Conservation (phyloP, 2,888 invertebrate species). For the Lycaena phlaeas region DNA sequence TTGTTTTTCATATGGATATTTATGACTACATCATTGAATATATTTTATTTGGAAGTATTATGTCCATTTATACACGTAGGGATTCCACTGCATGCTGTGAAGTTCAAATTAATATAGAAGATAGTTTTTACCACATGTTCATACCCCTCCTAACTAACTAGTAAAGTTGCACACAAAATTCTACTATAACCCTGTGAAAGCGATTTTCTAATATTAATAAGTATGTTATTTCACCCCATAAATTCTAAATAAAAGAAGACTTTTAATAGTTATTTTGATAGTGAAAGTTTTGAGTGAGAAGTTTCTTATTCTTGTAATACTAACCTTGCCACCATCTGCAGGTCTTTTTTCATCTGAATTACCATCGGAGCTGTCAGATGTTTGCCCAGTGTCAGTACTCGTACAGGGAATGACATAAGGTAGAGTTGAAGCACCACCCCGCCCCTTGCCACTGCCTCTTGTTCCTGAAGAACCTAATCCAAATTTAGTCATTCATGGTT, state of each 20-base stretch:
- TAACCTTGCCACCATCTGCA: conserved; percentile 56
- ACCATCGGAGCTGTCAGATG: conserved; percentile 61
- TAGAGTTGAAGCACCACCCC: conserved; percentile 50
- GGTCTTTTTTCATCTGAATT: conserved; percentile 48
- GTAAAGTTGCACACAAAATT: neutral
- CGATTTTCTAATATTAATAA: neutral
- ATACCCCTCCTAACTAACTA: conserved; percentile 8
- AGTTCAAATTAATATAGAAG: neutral
- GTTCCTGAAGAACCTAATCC: conserved; percentile 39
- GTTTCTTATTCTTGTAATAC: neutral
- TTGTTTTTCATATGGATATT: conserved; percentile 8
- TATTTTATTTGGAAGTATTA: too few relatives aligned
- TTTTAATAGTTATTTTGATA: neutral
- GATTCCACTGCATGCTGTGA: conserved; percentile 3
- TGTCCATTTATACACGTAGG: too few relatives aligned
- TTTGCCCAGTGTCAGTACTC: conserved; percentile 51
- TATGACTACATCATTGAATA: too few relatives aligned
- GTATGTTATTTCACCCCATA: conserved; percentile 5
- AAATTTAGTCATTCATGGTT: too few relatives aligned
- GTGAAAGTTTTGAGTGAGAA: neutral
- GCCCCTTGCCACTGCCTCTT: conserved; percentile 59
- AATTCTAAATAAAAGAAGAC: neutral
- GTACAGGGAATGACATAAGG: conserved; percentile 67
- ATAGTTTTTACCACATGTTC: neutral
- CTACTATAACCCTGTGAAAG: neutral